Evolutionary conservation across 2,113 vertebrate species (phyloP).

Genomic region (Apodemus sylvaticus): DNA sequence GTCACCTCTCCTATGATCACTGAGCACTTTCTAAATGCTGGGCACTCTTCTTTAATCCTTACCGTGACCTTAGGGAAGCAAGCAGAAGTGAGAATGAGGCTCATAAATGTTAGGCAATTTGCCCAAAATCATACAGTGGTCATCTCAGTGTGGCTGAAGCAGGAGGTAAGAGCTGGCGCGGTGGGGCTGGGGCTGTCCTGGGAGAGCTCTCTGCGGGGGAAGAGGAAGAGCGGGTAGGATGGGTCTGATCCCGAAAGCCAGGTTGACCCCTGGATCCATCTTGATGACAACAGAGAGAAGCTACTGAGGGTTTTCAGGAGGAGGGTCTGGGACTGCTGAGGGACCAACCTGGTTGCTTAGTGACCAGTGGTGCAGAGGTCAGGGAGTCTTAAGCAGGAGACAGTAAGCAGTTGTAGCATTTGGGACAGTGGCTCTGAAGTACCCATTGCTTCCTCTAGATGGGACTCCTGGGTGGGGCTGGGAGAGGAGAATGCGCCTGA

Average conservation of each 20-base stretch:
- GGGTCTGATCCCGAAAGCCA: not conserved
- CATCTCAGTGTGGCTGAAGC: not conserved
- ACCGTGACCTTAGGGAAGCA: not conserved
- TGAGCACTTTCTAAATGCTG: not conserved
- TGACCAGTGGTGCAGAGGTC: not conserved
- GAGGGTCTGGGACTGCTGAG: not conserved
- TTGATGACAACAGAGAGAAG: not conserved
- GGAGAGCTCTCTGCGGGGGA: not conserved
- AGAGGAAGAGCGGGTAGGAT: not conserved
- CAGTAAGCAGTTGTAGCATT: no score
- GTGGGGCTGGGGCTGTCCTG: not conserved
- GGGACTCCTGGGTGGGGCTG: not conserved
- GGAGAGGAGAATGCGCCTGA: not conserved
- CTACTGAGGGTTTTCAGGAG: not conserved
- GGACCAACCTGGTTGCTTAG: not conserved
- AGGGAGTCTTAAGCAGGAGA: not conserved
- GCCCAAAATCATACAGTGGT: not conserved
- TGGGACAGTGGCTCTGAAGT: not conserved
- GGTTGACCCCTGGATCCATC: not conserved
- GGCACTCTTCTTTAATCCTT: not conserved
- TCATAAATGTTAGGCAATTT: not conserved
- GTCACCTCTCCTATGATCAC: no score
- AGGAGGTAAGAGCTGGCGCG: not conserved
- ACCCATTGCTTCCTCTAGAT: rapidly evolving
- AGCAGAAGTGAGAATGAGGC: not conserved